phyloP scores from a whole-genome alignment of 2,797 vertebrate genomes.

The Spondyliosoma cantharus region DNA sequence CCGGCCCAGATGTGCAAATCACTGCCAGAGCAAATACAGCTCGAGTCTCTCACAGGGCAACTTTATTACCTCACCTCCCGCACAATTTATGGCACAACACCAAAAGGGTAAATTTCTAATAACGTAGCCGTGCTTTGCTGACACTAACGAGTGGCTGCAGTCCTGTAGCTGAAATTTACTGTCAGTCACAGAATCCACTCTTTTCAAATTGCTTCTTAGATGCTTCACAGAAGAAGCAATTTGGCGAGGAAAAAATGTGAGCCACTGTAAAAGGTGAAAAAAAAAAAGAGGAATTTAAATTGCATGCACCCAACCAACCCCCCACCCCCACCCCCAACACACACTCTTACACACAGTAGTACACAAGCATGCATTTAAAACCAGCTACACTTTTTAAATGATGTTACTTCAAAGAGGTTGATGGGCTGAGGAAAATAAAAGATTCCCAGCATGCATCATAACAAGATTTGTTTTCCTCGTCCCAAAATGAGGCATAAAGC shows the following conservation, averaged over 20 bases:
- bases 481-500: slow-evolving; percentile 30
- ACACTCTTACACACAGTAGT: neutral
- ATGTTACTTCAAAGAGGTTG: slow-evolving; percentile 42
- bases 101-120: slow-evolving; percentile 76
- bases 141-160: slow-evolving; percentile 72
- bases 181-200: slow-evolving; percentile 62
- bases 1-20: slow-evolving; percentile 64
- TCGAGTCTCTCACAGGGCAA: slow-evolving; percentile 55
- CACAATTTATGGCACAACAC: slow-evolving; percentile 68
- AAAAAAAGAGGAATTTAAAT: slow-evolving; percentile 42
- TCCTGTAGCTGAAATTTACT: slow-evolving; percentile 62
- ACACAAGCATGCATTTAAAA: slow-evolving; percentile 27
- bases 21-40: slow-evolving; percentile 60
- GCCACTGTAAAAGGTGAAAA: slow-evolving; percentile 48
- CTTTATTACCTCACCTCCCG: slow-evolving; percentile 68
- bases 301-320: neutral
- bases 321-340: neutral
- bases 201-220: slow-evolving; percentile 70
- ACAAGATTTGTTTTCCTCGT: slow-evolving; percentile 19
- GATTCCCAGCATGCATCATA: slow-evolving; percentile 6
- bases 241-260: slow-evolving; percentile 59
- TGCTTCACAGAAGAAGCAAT: slow-evolving; percentile 67
- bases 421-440: slow-evolving; percentile 35
- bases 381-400: slow-evolving; percentile 31
- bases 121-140: slow-evolving; percentile 54